phyloP scores from a whole-genome alignment of 2,797 vertebrate species.

The Myotis findleyi region DNA sequence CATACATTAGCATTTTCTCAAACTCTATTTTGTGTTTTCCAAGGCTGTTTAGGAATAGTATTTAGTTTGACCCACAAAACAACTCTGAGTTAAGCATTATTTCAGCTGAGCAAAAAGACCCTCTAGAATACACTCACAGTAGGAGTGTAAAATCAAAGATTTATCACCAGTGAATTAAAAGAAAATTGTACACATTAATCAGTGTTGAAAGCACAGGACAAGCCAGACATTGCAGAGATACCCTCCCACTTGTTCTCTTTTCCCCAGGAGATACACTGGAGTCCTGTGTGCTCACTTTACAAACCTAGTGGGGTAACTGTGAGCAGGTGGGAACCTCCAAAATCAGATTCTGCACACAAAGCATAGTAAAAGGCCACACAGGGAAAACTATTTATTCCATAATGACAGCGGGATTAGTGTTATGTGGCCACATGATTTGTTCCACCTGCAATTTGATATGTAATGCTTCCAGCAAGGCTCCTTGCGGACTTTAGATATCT shows the following conservation, averaged over 20 bases:
- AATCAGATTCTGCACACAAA: background rate
- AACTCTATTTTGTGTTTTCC: conserved; percentile 39
- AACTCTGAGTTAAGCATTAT: background rate
- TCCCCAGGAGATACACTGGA: background rate
- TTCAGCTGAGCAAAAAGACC: background rate
- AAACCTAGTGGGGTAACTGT: background rate
- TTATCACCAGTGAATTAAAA: conserved; percentile 45
- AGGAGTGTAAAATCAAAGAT: conserved; percentile 9
- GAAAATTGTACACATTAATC: conserved; percentile 28
- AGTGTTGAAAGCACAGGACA: conserved; percentile 26
- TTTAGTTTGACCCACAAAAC: background rate
- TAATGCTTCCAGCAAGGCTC: background rate
- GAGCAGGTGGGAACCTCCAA: background rate
- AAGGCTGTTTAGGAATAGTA: background rate
- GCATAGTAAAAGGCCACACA: background rate
- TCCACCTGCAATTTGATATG: conserved; percentile 11
- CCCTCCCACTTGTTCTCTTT: conserved; percentile 21
- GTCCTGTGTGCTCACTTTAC: background rate
- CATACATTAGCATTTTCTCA: background rate
- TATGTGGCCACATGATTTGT: background rate
- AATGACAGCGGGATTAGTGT: background rate
- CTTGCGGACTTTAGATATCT: background rate
- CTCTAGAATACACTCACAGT: background rate
- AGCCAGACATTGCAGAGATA: background rate
- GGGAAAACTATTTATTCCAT: background rate